A percentile compares a stretch with the other conserved stretches of the same genome.
Evolutionary conservation across 2,797 vertebrate genomes (phyloP).

Genomic region (Cottoperca gobio): DNA sequence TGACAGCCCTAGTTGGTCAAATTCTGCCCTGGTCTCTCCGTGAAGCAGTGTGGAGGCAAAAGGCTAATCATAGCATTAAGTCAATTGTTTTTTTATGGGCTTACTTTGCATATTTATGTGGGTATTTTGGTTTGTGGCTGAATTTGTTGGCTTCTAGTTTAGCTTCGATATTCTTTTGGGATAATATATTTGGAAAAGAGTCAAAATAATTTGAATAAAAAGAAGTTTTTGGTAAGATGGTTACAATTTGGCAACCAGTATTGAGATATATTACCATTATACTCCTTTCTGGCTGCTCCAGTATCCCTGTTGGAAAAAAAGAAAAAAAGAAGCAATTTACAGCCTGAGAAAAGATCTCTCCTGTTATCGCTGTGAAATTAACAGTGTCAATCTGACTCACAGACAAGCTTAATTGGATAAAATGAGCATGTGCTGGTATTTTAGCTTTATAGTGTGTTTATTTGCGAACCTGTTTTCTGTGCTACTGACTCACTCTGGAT

Average conservation of each 20-base stretch:
- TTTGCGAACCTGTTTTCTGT: constrained; percentile 51
- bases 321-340: constrained; percentile 37
- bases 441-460: constrained; percentile 58
- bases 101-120: constrained; percentile 45
- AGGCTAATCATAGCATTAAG: constrained; percentile 53
- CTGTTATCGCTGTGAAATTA: constrained; percentile 54
- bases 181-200: constrained; percentile 32
- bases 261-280: constrained; percentile 41
- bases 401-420: constrained; percentile 58
- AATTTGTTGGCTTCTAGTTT: constrained; percentile 40
- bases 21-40: constrained; percentile 50
- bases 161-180: constrained; percentile 37
- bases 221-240: constrained; percentile 25
- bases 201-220: constrained; percentile 47
- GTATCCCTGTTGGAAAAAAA: not conserved
- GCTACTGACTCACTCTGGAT: constrained; percentile 31
- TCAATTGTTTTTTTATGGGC: constrained; percentile 46
- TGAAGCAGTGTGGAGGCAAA: constrained; percentile 35
- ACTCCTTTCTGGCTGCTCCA: constrained; percentile 22
- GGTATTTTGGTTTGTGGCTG: constrained; percentile 29
- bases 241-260: constrained; percentile 29
- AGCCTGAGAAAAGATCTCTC: constrained; percentile 48
- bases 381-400: constrained; percentile 58
- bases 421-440: constrained; percentile 60
- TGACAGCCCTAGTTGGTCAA: constrained; percentile 41